Evolutionary conservation across 2,113 vertebrate species (phyloP).

Genomic region (Synchiropus splendidus): DNA sequence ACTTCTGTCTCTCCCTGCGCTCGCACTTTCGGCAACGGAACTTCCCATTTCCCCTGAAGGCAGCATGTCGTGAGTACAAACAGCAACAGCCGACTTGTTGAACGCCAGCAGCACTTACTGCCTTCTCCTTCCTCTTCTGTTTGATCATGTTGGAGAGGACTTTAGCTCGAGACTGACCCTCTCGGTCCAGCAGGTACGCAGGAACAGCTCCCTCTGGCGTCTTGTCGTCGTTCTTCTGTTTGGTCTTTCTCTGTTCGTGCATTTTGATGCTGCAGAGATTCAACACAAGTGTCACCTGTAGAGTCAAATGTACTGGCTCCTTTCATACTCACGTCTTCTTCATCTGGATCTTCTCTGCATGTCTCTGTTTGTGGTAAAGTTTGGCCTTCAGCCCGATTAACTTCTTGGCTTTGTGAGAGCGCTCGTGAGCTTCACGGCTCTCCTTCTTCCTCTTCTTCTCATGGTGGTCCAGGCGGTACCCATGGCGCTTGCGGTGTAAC

Average conservation of each 20-base stretch:
- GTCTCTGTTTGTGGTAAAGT: conserved; percentile 93
- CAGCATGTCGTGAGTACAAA: background rate
- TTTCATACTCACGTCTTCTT: conserved; percentile 88
- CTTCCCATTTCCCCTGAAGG: conserved; percentile 91
- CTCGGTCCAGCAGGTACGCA: conserved; percentile 90
- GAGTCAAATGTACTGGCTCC: no score
- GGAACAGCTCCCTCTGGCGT: conserved; percentile 92
- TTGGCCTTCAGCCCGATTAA: conserved; percentile 96
- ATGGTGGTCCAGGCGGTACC: conserved; percentile 93
- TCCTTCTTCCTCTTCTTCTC: conserved; percentile 94
- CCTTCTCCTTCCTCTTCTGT: conserved; percentile 98
- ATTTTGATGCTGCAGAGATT: conserved; percentile 81
- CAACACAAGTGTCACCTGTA: background rate
- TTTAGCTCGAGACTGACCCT: conserved; percentile 87
- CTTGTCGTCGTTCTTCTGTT: conserved; percentile 89
- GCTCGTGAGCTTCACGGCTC: conserved; percentile 85
- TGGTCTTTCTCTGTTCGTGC: conserved; percentile 95
- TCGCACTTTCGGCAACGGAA: conserved; percentile 91
- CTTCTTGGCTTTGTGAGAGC: conserved; percentile 91
- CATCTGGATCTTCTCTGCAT: conserved; percentile 97
- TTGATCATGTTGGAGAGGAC: conserved; percentile 99
- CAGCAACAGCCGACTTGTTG: no score
- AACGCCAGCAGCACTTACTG: conserved; percentile 69
- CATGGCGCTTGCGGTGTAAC: conserved; percentile 90
- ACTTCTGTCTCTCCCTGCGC: conserved; percentile 97